These are phyloP conservation scores for Bradypodion ventrale DNA, from an alignment of 2,797 vertebrate species.

Conservation along the genomic window DNA sequence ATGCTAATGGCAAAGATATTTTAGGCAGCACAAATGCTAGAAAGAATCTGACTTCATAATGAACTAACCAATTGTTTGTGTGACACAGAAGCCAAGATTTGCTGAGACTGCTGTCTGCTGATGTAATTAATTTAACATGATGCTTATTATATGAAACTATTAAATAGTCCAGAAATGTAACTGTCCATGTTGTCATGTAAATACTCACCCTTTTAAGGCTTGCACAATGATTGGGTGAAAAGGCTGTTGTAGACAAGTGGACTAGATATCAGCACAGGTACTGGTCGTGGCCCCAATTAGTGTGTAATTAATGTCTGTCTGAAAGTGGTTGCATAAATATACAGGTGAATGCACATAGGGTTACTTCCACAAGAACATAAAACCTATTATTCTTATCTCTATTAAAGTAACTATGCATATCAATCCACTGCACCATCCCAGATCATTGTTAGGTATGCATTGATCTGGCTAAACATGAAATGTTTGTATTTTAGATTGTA, in stretches of 20 bases:
- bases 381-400: not conserved
- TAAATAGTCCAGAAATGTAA: constrained; percentile 17
- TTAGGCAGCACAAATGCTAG: constrained; percentile 24
- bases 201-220: not conserved
- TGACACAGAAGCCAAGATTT: constrained; percentile 15
- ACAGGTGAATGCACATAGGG: not conserved
- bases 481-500: not conserved
- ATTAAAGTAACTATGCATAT: not conserved
- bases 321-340: not conserved
- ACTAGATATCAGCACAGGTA: not conserved
- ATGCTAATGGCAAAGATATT: constrained; percentile 27
- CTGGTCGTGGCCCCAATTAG: too few relatives aligned
- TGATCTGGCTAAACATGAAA: too few relatives aligned
- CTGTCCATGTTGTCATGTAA: not conserved
- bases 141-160: constrained; percentile 10
- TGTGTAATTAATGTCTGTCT: not conserved
- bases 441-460: too few relatives aligned
- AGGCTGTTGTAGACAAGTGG: not conserved
- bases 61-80: constrained; percentile 13
- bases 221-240: not conserved
- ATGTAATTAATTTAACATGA: constrained; percentile 22
- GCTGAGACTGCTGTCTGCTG: not conserved
- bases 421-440: not conserved
- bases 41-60: constrained; percentile 19
- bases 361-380: not conserved